Conservation (phyloP, 2,888 invertebrate genomes). For the Leucoma salicis region DNA sequence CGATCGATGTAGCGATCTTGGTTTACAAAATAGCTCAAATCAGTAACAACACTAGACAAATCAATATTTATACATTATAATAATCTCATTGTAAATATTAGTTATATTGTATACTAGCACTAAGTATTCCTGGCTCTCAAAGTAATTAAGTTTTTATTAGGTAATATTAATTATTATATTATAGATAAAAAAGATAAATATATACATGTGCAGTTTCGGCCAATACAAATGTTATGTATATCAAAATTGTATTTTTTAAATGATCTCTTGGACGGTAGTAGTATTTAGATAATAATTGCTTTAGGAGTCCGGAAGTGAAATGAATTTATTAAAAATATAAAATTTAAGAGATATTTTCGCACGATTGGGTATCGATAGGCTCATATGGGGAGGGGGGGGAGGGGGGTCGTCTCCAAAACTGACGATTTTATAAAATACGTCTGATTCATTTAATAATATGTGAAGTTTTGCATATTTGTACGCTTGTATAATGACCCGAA, state of each 20-base stretch:
- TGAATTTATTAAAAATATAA: slow-evolving; percentile 78
- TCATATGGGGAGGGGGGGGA: slow-evolving; percentile 46
- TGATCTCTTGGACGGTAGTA: slow-evolving; percentile 79
- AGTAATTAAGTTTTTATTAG: slow-evolving; percentile 77
- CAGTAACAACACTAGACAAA: slow-evolving; percentile 76
- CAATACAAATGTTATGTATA: slow-evolving; percentile 76
- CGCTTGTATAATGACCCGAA: too few relatives aligned
- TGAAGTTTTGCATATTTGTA: slow-evolving; percentile 1
- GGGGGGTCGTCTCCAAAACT: slow-evolving; percentile 37
- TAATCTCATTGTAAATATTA: slow-evolving; percentile 81
- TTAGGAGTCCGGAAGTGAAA: slow-evolving; percentile 80
- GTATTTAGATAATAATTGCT: slow-evolving; percentile 76
- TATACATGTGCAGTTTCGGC: slow-evolving; percentile 71
- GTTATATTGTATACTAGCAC: slow-evolving; percentile 58
- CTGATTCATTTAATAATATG: slow-evolving; percentile 17
- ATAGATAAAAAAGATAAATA: slow-evolving; percentile 55
- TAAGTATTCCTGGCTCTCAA: slow-evolving; percentile 81
- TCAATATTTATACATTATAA: slow-evolving; percentile 64
- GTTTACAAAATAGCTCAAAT: slow-evolving; percentile 73
- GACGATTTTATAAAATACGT: too few relatives aligned
- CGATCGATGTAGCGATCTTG: slow-evolving; percentile 42
- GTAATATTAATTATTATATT: slow-evolving; percentile 57
- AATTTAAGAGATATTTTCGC: slow-evolving; percentile 79
- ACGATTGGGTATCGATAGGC: slow-evolving; percentile 69
- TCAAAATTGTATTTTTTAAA: slow-evolving; percentile 80